Conservation (phyloP, 2,113 vertebrate genomes). For the Forbesichthys papilliferus region DNA sequence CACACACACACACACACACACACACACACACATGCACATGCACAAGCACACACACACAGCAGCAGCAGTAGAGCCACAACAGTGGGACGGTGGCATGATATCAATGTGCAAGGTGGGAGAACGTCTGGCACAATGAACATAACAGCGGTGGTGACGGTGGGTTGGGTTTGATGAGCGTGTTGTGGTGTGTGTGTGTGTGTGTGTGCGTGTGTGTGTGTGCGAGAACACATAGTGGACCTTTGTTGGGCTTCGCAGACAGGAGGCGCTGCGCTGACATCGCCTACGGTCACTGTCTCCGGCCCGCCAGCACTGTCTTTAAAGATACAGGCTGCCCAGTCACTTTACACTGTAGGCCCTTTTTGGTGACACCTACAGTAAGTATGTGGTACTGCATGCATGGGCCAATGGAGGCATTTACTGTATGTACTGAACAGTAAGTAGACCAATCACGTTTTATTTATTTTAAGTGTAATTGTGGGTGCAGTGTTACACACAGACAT, state of each 20-base stretch:
- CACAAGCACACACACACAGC: constrained; percentile 4
- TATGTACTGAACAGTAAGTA: too few relatives aligned
- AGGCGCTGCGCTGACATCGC: constrained; percentile 30
- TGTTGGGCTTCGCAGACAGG: constrained; percentile 33
- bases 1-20: not conserved
- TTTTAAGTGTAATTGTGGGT: too few relatives aligned
- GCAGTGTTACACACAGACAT: too few relatives aligned
- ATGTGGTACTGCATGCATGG: too few relatives aligned
- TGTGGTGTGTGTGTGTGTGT: not conserved
- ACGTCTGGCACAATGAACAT: constrained; percentile 23
- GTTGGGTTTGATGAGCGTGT: constrained; percentile 17
- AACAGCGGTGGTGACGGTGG: constrained; percentile 14
- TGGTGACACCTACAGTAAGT: too few relatives aligned
- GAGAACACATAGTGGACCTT: not conserved
- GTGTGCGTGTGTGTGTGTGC: not conserved
- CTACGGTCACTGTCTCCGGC: constrained; percentile 15
- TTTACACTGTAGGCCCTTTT: too few relatives aligned
- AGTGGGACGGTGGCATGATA: constrained; percentile 60
- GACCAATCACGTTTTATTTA: too few relatives aligned
- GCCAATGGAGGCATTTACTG: too few relatives aligned
- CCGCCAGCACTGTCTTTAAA: constrained; percentile 4
- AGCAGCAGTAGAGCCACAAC: not conserved
- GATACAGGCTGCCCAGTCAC: too few relatives aligned
- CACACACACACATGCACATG: constrained; percentile 4
- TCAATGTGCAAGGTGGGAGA: constrained; percentile 51